Evolutionary conservation across 1,140 invertebrate species (phyloP).

Genomic region (Gryllus bimaculatus): DNA sequence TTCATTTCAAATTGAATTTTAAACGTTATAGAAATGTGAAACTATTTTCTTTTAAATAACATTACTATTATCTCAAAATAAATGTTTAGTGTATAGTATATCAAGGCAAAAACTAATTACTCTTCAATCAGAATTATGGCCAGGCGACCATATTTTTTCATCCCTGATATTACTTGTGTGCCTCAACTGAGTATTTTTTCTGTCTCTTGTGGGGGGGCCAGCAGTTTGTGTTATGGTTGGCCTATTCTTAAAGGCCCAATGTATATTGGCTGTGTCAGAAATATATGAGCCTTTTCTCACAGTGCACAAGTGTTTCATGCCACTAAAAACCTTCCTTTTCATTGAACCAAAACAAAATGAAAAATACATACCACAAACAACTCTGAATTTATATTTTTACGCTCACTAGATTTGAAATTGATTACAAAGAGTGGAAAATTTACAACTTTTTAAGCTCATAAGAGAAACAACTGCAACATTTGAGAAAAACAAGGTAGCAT

Average conservation of each 20-base stretch:
- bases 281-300: not conserved
- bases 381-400: not conserved
- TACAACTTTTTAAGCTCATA: not conserved
- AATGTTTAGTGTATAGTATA: not conserved
- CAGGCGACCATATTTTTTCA: not conserved
- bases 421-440: conserved; percentile 1
- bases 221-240: not conserved
- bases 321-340: not conserved
- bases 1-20: no score
- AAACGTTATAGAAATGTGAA: no score
- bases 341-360: not conserved
- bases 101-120: not conserved
- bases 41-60: no score
- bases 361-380: not conserved
- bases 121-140: not conserved
- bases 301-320: not conserved
- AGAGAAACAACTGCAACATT: no score
- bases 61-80: no score
- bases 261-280: not conserved
- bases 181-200: conserved; percentile 2
- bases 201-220: not conserved
- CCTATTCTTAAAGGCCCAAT: not conserved
- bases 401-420: not conserved
- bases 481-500: not conserved
- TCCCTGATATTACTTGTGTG: not conserved